Evolutionary conservation across 2,888 invertebrate genomes (phyloP), one percentile per base, ranked within the genome.

Genomic region (Pseudococcus jackbeardsleyi): DNA sequence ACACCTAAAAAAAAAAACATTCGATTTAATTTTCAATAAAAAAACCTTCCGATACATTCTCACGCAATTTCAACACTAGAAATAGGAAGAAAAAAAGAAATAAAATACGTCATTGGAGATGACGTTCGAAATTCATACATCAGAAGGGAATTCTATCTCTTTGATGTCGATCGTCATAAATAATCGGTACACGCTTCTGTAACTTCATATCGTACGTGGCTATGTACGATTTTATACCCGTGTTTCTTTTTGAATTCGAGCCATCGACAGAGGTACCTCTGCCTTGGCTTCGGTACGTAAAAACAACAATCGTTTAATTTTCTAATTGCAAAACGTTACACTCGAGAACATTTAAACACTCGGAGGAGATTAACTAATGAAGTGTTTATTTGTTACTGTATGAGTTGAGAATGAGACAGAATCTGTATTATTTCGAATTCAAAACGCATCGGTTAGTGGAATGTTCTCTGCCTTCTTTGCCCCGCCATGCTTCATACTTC

Each of bases 1-100:
- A 72, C 68, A 72, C 68, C 59, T 72, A 33, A 72, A 72, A 72
- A n/a, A 59, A 59, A 59, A 72, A 72, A 72, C 68, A 33, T 72
- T 33, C 33, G 12, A 54, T 33, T 33, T 46, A 46, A 64, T 64
- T 72, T 72, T 72, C 68, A 72, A 33, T 33, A 4, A 72, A 72
- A 26, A 72, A 54, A 17, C 6, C 54, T 17, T 17, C 1, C 26
- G 26, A 54, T 54, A 7, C 33, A 72, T 72, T 72, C 33, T 72
- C 68, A 72, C 33, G 68, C 68, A 26, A 72, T 72, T 33, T 72
- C 6, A 72, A 33, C 33, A 26, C 26, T 22, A 0, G 15, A 72
- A 26, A 33, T 0, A 72, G 1, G 33, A 0, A 72, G 26, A 33
- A 72, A 72, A 26, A 11, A 72, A 26, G 68, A 15, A 72, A 72